These are phyloP conservation scores for Crenichthys baileyi DNA, from an alignment of 2,797 vertebrate genomes.

Conservation along the genomic window DNA sequence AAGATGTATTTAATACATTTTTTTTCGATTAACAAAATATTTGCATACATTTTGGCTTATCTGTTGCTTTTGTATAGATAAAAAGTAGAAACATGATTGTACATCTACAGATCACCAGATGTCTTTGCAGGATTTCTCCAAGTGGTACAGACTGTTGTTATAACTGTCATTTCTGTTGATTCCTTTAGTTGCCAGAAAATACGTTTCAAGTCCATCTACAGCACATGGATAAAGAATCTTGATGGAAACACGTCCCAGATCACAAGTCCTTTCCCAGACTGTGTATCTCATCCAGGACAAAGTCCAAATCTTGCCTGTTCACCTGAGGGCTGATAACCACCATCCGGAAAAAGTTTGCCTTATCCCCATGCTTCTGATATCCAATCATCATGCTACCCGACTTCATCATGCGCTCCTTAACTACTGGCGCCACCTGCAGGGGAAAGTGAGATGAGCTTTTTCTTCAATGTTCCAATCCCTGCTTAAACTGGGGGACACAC, in stretches of 20 bases:
- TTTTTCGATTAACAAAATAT: background rate
- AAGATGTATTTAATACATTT: background rate
- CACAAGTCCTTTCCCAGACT: slow-evolving; percentile 81
- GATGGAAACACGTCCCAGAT: background rate
- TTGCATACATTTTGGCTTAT: background rate
- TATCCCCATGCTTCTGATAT: slow-evolving; percentile 84
- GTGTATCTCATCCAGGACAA: slow-evolving; percentile 87
- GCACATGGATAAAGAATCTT: background rate
- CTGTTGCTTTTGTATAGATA: background rate
- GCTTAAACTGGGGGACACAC: no score
- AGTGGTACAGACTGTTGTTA: background rate
- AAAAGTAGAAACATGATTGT: background rate
- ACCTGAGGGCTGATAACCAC: slow-evolving; percentile 86
- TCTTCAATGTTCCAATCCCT: no score
- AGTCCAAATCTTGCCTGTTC: slow-evolving; percentile 84
- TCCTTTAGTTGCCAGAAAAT: background rate
- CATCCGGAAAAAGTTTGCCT: slow-evolving; percentile 89
- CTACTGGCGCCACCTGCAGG: slow-evolving; percentile 83
- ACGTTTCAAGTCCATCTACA: background rate
- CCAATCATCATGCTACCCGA: slow-evolving; percentile 84
- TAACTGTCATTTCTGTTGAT: background rate
- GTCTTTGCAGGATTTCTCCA: background rate
- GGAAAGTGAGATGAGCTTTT: background rate
- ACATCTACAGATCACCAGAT: background rate
- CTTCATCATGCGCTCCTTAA: slow-evolving; percentile 91